A percentile compares a stretch with the other conserved stretches of the same genome.
phyloP scores from a whole-genome alignment of 2,888 invertebrate genomes.

The Amphimallon solstitiale region DNA sequence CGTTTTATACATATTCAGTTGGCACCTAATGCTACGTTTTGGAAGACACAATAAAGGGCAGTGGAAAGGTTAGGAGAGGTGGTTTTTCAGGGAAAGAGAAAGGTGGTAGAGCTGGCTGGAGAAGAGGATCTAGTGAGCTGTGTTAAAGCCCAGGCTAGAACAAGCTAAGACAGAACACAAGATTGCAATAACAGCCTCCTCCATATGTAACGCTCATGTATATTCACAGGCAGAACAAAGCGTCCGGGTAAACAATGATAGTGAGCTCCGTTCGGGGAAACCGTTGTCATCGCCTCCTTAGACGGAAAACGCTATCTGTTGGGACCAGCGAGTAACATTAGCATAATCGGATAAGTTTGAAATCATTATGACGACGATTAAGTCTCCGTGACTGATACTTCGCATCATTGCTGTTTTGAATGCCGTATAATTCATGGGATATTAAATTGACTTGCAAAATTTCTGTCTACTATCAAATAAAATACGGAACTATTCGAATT shows the following conservation, averaged over 20 bases:
- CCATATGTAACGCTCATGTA: constrained; percentile 64
- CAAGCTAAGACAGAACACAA: constrained; percentile 50
- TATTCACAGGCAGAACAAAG: constrained; percentile 63
- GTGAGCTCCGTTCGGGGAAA: constrained; percentile 51
- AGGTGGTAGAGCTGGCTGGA: constrained; percentile 26
- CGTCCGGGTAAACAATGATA: constrained; percentile 61
- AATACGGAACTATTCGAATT: too few species aligned
- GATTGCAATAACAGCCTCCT: constrained; percentile 61
- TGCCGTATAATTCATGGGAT: constrained; percentile 8
- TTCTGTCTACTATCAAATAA: too few species aligned
- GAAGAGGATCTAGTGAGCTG: constrained; percentile 32
- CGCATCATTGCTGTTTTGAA: constrained; percentile 25
- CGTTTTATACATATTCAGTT: too few species aligned
- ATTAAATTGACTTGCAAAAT: constrained; percentile 10
- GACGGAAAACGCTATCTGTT: constrained; percentile 54
- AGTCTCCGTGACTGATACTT: constrained; percentile 44
- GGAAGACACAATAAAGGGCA: not conserved
- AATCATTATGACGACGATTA: constrained; percentile 60
- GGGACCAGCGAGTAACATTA: constrained; percentile 59
- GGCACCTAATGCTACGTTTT: too few species aligned
- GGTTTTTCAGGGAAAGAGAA: constrained; percentile 3
- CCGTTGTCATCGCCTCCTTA: constrained; percentile 31
- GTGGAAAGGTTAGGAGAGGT: constrained; percentile 7
- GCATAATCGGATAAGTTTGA: constrained; percentile 62
- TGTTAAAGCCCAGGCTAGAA: constrained; percentile 42